Base-by-base conservation (phyloP, 2,113 vertebrate genomes). In the Festucalex cinctus region DNA sequence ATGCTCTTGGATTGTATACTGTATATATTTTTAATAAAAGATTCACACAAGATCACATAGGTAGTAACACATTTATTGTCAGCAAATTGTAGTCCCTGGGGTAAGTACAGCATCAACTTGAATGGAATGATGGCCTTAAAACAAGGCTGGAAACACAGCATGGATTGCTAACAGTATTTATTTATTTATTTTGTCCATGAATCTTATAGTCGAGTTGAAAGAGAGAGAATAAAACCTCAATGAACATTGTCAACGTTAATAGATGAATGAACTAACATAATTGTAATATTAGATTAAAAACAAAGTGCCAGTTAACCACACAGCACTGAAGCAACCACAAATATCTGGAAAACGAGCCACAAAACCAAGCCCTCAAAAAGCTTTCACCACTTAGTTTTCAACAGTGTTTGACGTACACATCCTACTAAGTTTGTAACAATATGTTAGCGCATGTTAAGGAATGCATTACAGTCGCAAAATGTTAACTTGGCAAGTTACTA, bases 1-100 rank as follows among this genome's bases (percentile, higher is more conserved):
- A 54, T 54, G 10, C 24, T 24, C 9, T 26, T 10, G 22, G 22
- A n/a, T 26, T 24, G 5, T 20, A 24, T 0, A 22, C 6, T n/a
- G 8, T 49, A 20, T 22, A 51, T 22, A 6, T 28, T 14, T 57
- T 32, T 3, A 74, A 28, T 69, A 46, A 36, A 59, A 66, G 1
- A 63, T 13, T 46, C 49, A 22, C 37, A 53, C 65, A 53, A 59
- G n/a, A 49, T 26, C 36, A 64, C 35, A 64, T 28, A 63, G 9
- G 39, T 68, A 41, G n/a, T 13, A 46, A 41, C 26, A 66, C 17
- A 26, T 83, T 77, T 85, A 81, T 82, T 58, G 65, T 81, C 71
- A 73, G 66, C 76, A 1, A 68, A 64, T 64, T 68, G 1, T 65
- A 62, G n/a, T 41, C 56, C n/a, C n/a, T 37, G 61, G 8, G n/a